Evolutionary conservation across 2,113 vertebrate genomes (phyloP).

Genomic region (Brevimyrus niger): DNA sequence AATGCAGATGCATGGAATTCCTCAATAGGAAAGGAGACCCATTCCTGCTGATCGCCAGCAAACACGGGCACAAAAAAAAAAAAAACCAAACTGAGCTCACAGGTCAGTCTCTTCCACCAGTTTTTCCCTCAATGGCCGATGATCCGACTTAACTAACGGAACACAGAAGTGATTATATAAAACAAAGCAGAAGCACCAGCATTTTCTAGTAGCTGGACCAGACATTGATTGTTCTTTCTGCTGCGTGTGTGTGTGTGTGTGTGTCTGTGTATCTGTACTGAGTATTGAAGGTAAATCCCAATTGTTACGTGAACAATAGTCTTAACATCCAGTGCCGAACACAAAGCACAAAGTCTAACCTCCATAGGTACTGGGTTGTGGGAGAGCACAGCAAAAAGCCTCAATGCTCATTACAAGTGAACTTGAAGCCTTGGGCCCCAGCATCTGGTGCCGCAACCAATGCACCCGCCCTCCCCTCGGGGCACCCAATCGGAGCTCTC

Average conservation of each 20-base stretch:
- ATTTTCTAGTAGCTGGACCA: not conserved
- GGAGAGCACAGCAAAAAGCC: not conserved
- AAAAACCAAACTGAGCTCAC: not conserved
- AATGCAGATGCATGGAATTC: not conserved
- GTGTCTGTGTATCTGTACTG: not conserved
- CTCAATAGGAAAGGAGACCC: not conserved
- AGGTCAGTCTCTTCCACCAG: not conserved
- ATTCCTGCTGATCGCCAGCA: not conserved
- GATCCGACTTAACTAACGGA: not conserved
- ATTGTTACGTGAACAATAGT: not conserved
- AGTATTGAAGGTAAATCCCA: not conserved
- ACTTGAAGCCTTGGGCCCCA: not conserved
- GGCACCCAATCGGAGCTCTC: not conserved
- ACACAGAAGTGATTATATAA: not conserved
- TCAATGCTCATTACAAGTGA: not conserved
- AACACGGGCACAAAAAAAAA: not conserved
- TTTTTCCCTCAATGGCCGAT: not conserved
- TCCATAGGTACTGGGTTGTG: not conserved
- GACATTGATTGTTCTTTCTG: not conserved
- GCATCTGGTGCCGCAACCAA: not conserved
- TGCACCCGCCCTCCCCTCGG: not conserved
- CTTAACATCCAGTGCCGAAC: not conserved
- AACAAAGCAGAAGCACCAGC: not conserved
- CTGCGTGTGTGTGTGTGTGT: not conserved
- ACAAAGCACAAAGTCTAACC: not conserved